phyloP scores from a whole-genome alignment of 2,888 invertebrate species.

The Nemoura dubitans region DNA sequence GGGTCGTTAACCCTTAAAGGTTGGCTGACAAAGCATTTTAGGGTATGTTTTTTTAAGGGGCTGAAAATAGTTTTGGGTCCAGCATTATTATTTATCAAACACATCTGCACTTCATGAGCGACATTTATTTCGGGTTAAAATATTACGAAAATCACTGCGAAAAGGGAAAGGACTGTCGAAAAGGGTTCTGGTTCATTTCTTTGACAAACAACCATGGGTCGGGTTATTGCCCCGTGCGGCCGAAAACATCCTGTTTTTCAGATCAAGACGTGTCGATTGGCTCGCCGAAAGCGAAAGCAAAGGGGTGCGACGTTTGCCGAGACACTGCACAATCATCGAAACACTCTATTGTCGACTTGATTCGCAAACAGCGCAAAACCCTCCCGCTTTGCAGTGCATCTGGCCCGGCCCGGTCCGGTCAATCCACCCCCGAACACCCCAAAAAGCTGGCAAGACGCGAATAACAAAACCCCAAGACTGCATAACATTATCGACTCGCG shows the following conservation, averaged over 20 bases:
- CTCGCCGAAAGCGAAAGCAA: background rate
- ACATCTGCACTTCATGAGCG: background rate
- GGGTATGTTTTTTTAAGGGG: slow-evolving; percentile 21
- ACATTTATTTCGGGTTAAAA: background rate
- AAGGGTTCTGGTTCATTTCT: slow-evolving; percentile 36
- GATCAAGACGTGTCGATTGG: slow-evolving; percentile 13
- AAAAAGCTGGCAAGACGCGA: background rate
- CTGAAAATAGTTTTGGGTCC: slow-evolving; percentile 14
- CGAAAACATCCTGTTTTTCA: slow-evolving; percentile 39
- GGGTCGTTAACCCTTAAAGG: background rate
- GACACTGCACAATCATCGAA: background rate
- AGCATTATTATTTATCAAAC: background rate
- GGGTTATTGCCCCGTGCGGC: slow-evolving; percentile 29
- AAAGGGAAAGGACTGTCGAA: background rate
- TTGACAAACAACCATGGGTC: background rate
- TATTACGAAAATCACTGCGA: slow-evolving; percentile 1
- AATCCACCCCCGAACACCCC: slow-evolving; percentile 1
- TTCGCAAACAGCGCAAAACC: slow-evolving; percentile 17
- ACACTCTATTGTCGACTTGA: background rate
- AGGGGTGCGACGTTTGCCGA: slow-evolving; percentile 22
- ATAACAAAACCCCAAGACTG: background rate
- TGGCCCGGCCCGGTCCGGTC: background rate
- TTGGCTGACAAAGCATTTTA: background rate
- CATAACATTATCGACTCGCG: background rate
- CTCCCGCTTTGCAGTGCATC: background rate